Percentiles rank a stretch among this genome's conserved stretches.
Conservation (phyloP, 1,140 invertebrate species). For the Aethina tumida region DNA sequence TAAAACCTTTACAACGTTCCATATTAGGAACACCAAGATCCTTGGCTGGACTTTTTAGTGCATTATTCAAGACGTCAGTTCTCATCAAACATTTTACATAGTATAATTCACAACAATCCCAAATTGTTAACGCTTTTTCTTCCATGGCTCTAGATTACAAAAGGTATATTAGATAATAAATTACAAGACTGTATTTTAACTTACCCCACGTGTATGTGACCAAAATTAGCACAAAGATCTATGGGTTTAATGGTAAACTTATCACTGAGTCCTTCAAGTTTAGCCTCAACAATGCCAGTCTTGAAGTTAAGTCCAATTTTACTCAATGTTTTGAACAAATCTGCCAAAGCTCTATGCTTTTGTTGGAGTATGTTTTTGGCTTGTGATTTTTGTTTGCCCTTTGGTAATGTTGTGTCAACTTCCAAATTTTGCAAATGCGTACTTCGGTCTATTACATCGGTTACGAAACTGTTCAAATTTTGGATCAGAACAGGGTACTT, state of each 20-base stretch:
- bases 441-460: slow-evolving; percentile 51
- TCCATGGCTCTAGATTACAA: slow-evolving; percentile 39
- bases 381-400: slow-evolving; percentile 67
- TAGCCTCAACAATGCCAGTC: slow-evolving; percentile 50
- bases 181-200: background rate
- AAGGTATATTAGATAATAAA: slow-evolving; percentile 6
- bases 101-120: slow-evolving; percentile 67
- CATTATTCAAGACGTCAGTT: slow-evolving; percentile 52
- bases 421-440: slow-evolving; percentile 53
- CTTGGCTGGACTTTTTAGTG: slow-evolving; percentile 54
- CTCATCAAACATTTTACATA: slow-evolving; percentile 63
- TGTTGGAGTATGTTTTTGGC: slow-evolving; percentile 73
- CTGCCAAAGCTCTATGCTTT: slow-evolving; percentile 71
- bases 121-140: slow-evolving; percentile 46
- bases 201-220: slow-evolving; percentile 40
- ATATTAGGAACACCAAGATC: slow-evolving; percentile 73
- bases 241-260: slow-evolving; percentile 49
- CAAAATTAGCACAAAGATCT: slow-evolving; percentile 44
- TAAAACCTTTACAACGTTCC: slow-evolving; percentile 75
- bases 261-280: slow-evolving; percentile 34
- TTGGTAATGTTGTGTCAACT: slow-evolving; percentile 49
- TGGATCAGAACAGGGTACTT: slow-evolving; percentile 47
- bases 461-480: slow-evolving; percentile 54
- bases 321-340: slow-evolving; percentile 70
- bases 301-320: slow-evolving; percentile 67